Percentiles rank a stretch among this genome's conserved stretches.
These are phyloP conservation scores for Eriocheir sinensis DNA, from an alignment of 1,140 invertebrate species.

Conservation along the genomic window DNA sequence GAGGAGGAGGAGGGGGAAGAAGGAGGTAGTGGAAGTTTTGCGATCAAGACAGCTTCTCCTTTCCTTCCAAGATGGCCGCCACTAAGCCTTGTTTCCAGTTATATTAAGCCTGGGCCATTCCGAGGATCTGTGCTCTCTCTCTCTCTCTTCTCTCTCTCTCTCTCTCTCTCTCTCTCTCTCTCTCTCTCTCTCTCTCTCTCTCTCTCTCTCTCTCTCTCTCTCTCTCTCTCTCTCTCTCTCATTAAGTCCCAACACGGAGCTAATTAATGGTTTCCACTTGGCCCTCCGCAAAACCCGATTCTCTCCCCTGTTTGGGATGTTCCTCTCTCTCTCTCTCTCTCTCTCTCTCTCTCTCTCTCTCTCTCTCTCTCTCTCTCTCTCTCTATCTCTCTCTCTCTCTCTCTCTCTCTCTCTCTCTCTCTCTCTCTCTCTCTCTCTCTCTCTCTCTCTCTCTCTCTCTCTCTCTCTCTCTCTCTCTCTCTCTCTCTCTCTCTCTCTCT, in stretches of 20 bases:
- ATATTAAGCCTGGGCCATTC: no score
- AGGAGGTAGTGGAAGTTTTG: not conserved
- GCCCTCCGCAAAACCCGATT: not conserved
- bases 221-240: slow-evolving; percentile 22
- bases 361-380: slow-evolving; percentile 22
- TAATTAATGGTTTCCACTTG: slow-evolving; percentile 17
- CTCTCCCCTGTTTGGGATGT: no score
- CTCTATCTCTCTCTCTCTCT: not conserved
- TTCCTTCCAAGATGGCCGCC: not conserved
- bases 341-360: slow-evolving; percentile 20
- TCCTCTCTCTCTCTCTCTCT: not conserved
- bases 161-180: not conserved
- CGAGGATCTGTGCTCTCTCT: no score
- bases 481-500: slow-evolving; percentile 1
- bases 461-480: slow-evolving; percentile 4
- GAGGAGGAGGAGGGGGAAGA: not conserved
- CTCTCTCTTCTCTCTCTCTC: no score
- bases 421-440: not conserved
- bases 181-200: slow-evolving; percentile 20
- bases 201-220: slow-evolving; percentile 22
- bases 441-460: not conserved
- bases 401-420: not conserved
- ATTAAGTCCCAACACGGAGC: slow-evolving; percentile 21
- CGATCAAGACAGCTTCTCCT: not conserved
- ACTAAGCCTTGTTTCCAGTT: no score